Evolutionary conservation across 2,113 vertebrate genomes (phyloP), one percentile per base, ranked within the genome.

Genomic region (Triplophysa dalaica): DNA sequence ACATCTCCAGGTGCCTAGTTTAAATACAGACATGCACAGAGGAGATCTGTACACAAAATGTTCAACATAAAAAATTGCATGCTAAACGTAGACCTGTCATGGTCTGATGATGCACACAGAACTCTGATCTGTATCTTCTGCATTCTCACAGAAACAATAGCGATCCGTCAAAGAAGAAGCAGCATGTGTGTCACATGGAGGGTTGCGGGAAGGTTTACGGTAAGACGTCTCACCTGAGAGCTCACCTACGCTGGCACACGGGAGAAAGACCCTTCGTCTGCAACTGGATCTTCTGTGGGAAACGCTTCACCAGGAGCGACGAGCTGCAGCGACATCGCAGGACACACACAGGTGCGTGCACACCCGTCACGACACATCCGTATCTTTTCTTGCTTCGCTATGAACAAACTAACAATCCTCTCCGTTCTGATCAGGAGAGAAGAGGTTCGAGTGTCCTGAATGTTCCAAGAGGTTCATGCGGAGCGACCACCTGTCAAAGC

Each of bases 221-320:
- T 58, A 99, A 99, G 91, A 99, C 98, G 26, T 98, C 97, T 83
- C 98, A 99, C 90, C 92, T 99, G 79, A 92, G 98, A 86, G 98
- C 98, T 45, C 98, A 99, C 86, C 94, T 99, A 88, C 97, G 98
- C 87, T 99, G 97, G 98, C 98, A 99, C 91, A 98, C 98, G 0
- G 98, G 98, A 33, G 98, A 99, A 91, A 93, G 97, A 77, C 98
- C 98, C 19, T 99, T 99, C 86, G 92, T 99, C 75, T 99, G 98
- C 89, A 99, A 98, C 92, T 99, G 98, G 98, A 95, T 99, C 90
- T 98, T 98, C 90, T 99, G 98, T 83, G 98, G 98, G 78, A 99
- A 99, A 85, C 91, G 98, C 84, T 99, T 99, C 91, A 99, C 98
- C 62, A 90, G 98, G 78, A 97, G 95, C 4, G 98, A 99, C 85